Evolutionary conservation across 2,888 invertebrate genomes (phyloP), one percentile per base, ranked within the genome.

Genomic region (Apodemia zela): DNA sequence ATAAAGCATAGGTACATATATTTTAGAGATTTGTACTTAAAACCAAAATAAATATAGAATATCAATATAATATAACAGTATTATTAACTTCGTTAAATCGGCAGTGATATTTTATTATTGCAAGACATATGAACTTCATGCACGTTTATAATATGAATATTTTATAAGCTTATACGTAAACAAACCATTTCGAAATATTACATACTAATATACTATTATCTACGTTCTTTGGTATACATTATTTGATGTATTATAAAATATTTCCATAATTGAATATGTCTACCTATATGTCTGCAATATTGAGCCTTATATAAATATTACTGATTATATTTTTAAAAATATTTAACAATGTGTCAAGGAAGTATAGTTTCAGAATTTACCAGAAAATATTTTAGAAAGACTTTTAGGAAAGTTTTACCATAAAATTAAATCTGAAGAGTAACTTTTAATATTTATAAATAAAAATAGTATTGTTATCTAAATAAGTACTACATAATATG

Each of bases 221-320:
- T 63, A 58, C 65, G 69, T 72, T 87, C 85, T 87, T 87, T 87
- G 87, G 87, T 86, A 87, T 86, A 87, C 81, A 71, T 77, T 74
- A 42, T 42, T 76, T 69, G 59, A 35, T 63, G 57, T 29, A 42
- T 63, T 59, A 59, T 63, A 63, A 63, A 63, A 63, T 59, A 59
- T 45, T 47, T 59, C 15, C 47, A 45, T 58, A 45, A 62, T 63
- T 58, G 35, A 62, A 35, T 25, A 72, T 71, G 68, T 71, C 62
- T 65, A 65, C 67, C 69, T 69, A 66, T 63, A 67, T 25, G 54
- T 54, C 54, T 21, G 54, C 5, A 15, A 68, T 67, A 69, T 63
- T 65, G 67, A 65, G 57, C 54, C 18, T 54, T 21, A 54, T 25
- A 54, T 54, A 54, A 18, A 54, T 51, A 15, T 54, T 18, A 18